phyloP scores from a whole-genome alignment of 2,888 invertebrate species.

The Parascotia fuliginaria region DNA sequence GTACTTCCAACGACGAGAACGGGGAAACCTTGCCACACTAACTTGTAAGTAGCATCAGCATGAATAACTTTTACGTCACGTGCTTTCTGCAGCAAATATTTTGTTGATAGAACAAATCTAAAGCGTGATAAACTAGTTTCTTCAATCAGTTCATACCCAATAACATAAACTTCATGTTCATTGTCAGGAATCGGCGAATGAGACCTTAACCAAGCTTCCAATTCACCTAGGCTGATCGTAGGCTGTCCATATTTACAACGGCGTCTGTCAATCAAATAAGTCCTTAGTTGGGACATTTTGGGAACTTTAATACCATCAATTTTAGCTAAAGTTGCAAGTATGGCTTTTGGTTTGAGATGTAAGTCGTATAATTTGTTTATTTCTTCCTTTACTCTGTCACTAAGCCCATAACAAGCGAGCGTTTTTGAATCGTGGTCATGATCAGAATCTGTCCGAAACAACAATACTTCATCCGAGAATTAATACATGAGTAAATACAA shows the following conservation, averaged over 20 bases:
- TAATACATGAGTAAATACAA: too few species aligned
- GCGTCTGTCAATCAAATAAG: not conserved
- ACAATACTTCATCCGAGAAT: too few species aligned
- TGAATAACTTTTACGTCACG: slow-evolving; percentile 4
- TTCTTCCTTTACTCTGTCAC: too few species aligned
- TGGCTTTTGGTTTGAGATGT: too few species aligned
- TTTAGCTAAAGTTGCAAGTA: too few species aligned
- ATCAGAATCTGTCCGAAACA: too few species aligned
- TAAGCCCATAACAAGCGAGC: too few species aligned
- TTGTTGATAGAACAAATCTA: slow-evolving; percentile 5
- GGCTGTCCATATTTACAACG: not conserved
- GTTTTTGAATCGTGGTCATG: too few species aligned
- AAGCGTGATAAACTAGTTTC: not conserved
- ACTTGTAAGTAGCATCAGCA: slow-evolving; percentile 27
- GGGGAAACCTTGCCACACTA: slow-evolving; percentile 40
- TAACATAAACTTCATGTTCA: slow-evolving; percentile 1
- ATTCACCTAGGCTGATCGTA: slow-evolving; percentile 4
- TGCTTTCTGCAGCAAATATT: not conserved
- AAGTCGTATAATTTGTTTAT: too few species aligned
- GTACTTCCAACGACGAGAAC: slow-evolving; percentile 34
- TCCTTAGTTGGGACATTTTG: slow-evolving; percentile 1
- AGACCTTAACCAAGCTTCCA: slow-evolving; percentile 8
- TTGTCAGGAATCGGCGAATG: slow-evolving; percentile 5
- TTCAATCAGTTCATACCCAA: not conserved
- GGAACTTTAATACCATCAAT: not conserved